Evolutionary conservation across 2,113 vertebrate species (phyloP).

Genomic region (Oceanodroma tethys): DNA sequence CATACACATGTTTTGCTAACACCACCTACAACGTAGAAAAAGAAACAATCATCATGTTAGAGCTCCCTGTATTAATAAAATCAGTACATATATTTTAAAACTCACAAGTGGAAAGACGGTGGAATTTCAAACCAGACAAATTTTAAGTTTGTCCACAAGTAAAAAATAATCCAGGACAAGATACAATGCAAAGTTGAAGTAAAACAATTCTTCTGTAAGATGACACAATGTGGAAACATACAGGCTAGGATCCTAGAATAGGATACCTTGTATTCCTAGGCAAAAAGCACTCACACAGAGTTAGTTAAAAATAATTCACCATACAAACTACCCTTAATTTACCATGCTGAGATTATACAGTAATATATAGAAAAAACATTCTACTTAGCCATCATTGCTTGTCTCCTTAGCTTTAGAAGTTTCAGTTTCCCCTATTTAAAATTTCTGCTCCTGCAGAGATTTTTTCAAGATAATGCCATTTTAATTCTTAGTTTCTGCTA

Average conservation of each 20-base stretch:
- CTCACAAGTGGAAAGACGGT: neutral
- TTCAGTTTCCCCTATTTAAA: neutral
- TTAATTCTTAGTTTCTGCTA: neutral
- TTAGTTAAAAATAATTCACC: neutral
- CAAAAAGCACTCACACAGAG: neutral
- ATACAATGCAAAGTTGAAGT: neutral
- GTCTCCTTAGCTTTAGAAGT: neutral
- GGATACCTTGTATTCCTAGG: neutral
- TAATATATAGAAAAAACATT: neutral
- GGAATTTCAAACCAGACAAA: neutral
- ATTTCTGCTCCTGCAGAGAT: neutral
- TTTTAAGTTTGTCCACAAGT: neutral
- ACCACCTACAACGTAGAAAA: constrained; percentile 79
- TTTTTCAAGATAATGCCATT: neutral
- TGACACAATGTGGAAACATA: neutral
- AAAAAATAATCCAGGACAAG: neutral
- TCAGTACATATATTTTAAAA: neutral
- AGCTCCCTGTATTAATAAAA: neutral
- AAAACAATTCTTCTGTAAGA: neutral
- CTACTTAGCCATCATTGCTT: neutral
- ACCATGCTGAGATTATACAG: neutral
- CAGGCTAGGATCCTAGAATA: neutral
- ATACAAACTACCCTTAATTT: neutral
- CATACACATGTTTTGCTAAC: constrained; percentile 93
- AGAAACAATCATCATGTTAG: neutral